Percentiles rank a stretch among this genome's conserved stretches.
Evolutionary conservation across 2,113 vertebrate genomes (phyloP).

Genomic region (Otolemur garnettii): DNA sequence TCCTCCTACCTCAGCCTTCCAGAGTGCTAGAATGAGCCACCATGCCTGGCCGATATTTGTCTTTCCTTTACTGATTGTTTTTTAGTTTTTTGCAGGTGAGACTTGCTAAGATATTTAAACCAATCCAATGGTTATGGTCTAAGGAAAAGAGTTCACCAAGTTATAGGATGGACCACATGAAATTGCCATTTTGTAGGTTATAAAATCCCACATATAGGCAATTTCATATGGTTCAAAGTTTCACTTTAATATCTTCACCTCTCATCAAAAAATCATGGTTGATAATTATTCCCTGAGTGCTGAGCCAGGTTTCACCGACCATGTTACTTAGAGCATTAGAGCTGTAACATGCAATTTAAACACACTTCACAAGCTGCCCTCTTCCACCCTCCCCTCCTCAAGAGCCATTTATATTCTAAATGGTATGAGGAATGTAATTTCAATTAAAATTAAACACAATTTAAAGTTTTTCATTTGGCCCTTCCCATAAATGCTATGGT

Average conservation of each 20-base stretch:
- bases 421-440: neutral
- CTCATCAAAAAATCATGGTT: neutral
- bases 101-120: neutral
- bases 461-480: neutral
- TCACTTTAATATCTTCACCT: neutral
- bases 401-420: slow-evolving; percentile 40
- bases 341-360: neutral
- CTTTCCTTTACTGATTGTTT: neutral
- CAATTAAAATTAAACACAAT: neutral
- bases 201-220: neutral
- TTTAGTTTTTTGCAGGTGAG: neutral
- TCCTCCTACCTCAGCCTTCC: too few species aligned
- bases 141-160: neutral
- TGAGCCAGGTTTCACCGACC: neutral
- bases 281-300: neutral
- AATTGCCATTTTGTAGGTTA: neutral
- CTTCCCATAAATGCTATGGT: neutral
- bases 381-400: too few species aligned
- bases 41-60: too few species aligned
- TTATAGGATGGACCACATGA: neutral
- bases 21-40: too few species aligned
- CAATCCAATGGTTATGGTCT: neutral
- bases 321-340: neutral
- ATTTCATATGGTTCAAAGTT: neutral
- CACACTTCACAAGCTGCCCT: neutral